A percentile compares a stretch with the other conserved stretches of the same genome.
Evolutionary conservation across 2,888 invertebrate genomes (phyloP).

Genomic region (Pyrocoelia pectoralis): DNA sequence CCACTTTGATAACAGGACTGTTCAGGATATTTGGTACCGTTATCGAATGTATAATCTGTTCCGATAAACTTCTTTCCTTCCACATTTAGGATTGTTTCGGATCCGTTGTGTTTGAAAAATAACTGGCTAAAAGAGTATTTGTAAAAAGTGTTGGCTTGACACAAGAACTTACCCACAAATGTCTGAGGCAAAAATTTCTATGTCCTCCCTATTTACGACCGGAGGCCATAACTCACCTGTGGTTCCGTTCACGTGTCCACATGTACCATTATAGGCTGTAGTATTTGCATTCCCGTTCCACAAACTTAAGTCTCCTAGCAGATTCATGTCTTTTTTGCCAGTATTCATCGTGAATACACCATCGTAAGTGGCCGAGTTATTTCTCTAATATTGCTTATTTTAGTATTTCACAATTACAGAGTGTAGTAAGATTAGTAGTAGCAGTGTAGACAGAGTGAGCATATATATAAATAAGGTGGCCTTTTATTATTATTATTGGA

Average conservation of each 20-base stretch:
- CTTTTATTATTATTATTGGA: too few species aligned
- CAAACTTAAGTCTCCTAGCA: constrained; percentile 72
- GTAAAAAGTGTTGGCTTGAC: not conserved
- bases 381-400: constrained; percentile 69
- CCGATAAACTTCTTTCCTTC: constrained; percentile 66
- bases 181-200: constrained; percentile 78
- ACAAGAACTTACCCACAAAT: constrained; percentile 71
- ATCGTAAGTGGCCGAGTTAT: constrained; percentile 75
- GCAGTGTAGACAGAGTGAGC: too few species aligned
- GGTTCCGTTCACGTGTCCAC: constrained; percentile 76
- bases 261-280: constrained; percentile 65
- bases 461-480: too few species aligned
- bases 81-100: constrained; percentile 60
- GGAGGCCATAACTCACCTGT: constrained; percentile 86
- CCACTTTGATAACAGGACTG: constrained; percentile 69
- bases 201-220: constrained; percentile 63
- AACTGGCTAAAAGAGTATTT: constrained; percentile 54
- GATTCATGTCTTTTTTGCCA: constrained; percentile 69
- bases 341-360: constrained; percentile 81
- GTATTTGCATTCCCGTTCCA: constrained; percentile 73
- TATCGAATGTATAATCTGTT: constrained; percentile 74
- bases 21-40: constrained; percentile 67
- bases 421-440: not conserved
- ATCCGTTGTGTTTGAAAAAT: constrained; percentile 52
- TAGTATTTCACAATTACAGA: constrained; percentile 3